A percentile compares a stretch with the other conserved stretches of the same genome.
Evolutionary conservation across 2,888 invertebrate genomes (phyloP).

Genomic region (Eledone cirrhosa): DNA sequence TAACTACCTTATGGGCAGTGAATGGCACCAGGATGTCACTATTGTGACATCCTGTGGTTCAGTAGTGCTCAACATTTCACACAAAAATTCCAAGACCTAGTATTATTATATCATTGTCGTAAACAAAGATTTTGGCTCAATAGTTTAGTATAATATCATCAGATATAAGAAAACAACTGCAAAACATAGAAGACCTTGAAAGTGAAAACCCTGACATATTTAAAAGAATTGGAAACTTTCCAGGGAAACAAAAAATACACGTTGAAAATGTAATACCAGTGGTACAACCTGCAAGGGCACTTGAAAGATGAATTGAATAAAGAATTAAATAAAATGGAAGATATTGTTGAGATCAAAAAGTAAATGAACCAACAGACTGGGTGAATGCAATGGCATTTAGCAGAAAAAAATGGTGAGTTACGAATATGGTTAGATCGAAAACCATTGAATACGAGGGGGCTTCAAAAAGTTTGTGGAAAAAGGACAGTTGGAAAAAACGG

Average conservation of each 20-base stretch:
- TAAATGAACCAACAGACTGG: not conserved
- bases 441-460: too few species aligned
- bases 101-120: too few species aligned
- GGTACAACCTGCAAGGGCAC: not conserved
- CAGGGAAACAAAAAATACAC: conserved; percentile 5
- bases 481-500: too few species aligned
- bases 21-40: too few species aligned
- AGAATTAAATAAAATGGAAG: not conserved
- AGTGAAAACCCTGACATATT: not conserved
- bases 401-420: not conserved
- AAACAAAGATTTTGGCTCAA: too few species aligned
- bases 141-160: too few species aligned
- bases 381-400: not conserved
- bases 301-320: not conserved
- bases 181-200: not conserved
- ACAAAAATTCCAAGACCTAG: too few species aligned
- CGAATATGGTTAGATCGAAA: too few species aligned
- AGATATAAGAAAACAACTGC: not conserved
- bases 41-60: too few species aligned
- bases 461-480: too few species aligned
- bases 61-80: too few species aligned
- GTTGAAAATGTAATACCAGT: not conserved
- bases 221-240: not conserved
- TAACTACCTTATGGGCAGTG: too few species aligned
- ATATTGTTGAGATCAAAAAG: not conserved